These are phyloP conservation scores for Drosophila jambulina DNA, from an alignment of 1,140 invertebrate genomes.

Conservation along the genomic window DNA sequence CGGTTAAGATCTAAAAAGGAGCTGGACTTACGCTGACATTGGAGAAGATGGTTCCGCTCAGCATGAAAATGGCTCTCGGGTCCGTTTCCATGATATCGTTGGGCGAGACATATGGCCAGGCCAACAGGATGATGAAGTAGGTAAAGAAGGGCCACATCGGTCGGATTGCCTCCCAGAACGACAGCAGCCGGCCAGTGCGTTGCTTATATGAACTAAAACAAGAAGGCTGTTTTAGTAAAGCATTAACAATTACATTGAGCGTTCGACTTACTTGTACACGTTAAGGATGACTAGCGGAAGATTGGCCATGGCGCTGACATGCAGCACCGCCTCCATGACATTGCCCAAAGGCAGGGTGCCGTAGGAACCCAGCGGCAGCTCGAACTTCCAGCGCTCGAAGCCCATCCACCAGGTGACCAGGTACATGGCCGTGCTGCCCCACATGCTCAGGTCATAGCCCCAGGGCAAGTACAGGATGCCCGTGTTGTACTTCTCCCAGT, in stretches of 20 bases:
- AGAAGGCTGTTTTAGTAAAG: not conserved
- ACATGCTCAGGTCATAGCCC: conserved; percentile 98
- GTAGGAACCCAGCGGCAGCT: conserved; percentile 87
- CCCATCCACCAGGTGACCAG: conserved; percentile 87
- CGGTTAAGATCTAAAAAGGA: too few species aligned
- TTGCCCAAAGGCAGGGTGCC: conserved; percentile 88
- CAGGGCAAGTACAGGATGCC: conserved; percentile 97
- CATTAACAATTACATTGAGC: conserved; percentile 73
- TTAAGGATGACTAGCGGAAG: conserved; percentile 95
- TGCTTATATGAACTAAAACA: conserved; percentile 89
- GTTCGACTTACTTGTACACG: conserved; percentile 91
- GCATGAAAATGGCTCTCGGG: conserved; percentile 93
- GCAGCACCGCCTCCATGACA: conserved; percentile 93
- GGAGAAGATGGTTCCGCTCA: conserved; percentile 96
- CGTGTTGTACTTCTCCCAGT: conserved; percentile 99
- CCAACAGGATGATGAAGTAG: conserved; percentile 90
- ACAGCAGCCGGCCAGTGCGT: conserved; percentile 93
- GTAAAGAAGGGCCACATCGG: conserved; percentile 92
- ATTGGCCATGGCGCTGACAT: conserved; percentile 93
- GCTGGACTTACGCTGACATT: conserved; percentile 96
- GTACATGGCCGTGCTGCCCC: conserved; percentile 86
- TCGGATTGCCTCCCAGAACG: conserved; percentile 90
- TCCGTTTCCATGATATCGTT: conserved; percentile 92
- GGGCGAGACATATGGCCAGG: conserved; percentile 93
- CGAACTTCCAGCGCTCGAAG: conserved; percentile 93